A percentile compares a stretch with the other conserved stretches of the same genome.
phyloP scores from a whole-genome alignment of 2,888 invertebrate species.

The Tubulanus polymorphus region DNA sequence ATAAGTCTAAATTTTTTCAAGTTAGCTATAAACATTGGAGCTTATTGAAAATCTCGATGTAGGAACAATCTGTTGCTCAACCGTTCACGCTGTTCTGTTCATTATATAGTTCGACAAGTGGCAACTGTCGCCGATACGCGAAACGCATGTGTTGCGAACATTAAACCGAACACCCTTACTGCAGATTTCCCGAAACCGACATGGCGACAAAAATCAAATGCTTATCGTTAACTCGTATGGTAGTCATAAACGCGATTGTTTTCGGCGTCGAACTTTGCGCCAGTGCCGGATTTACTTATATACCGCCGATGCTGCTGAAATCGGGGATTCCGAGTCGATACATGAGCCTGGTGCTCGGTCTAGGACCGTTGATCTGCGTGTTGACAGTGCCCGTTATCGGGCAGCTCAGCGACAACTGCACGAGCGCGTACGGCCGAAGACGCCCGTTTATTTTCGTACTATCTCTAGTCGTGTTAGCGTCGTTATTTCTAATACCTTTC shows the following conservation, averaged over 20 bases:
- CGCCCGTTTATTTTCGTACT: constrained; percentile 55
- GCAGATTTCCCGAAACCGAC: too few species aligned
- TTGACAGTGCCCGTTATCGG: constrained; percentile 54
- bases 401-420: constrained; percentile 52
- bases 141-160: too few species aligned
- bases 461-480: constrained; percentile 46
- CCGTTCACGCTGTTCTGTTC: too few species aligned
- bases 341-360: constrained; percentile 54
- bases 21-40: too few species aligned
- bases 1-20: too few species aligned
- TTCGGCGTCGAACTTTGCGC: constrained; percentile 56
- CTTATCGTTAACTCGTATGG: constrained; percentile 36
- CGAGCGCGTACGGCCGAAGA: constrained; percentile 49
- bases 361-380: constrained; percentile 54
- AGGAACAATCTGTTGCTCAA: too few species aligned
- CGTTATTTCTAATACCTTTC: constrained; percentile 52
- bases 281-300: constrained; percentile 56
- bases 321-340: constrained; percentile 53
- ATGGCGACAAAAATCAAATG: too few species aligned
- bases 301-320: constrained; percentile 56
- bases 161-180: too few species aligned
- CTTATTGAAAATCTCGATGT: too few species aligned
- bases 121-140: too few species aligned
- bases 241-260: constrained; percentile 53
- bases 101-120: too few species aligned